Percentiles rank a stretch among this genome's conserved stretches.
Conservation (phyloP, 1,140 invertebrate genomes). For the Drosophila ercepeae region DNA sequence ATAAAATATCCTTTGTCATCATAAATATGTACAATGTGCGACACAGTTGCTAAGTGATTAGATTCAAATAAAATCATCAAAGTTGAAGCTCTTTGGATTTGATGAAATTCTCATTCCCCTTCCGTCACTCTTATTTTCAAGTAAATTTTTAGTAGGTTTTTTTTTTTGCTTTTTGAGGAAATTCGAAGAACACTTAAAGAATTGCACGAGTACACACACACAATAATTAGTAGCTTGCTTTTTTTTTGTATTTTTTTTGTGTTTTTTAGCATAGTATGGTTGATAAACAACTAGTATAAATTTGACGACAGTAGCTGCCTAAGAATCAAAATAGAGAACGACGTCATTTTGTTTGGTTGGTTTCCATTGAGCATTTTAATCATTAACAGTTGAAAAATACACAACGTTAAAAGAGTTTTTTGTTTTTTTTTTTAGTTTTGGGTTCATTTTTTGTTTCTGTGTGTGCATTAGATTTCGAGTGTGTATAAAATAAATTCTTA, state of each 20-base stretch:
- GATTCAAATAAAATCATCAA: constrained; percentile 41
- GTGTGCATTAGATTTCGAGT: constrained; percentile 63
- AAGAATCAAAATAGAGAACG: constrained; percentile 72
- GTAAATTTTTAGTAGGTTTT: constrained; percentile 16
- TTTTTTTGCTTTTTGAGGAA: constrained; percentile 28
- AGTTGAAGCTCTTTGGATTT: constrained; percentile 60
- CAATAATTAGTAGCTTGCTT: constrained; percentile 54
- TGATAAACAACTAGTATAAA: constrained; percentile 74
- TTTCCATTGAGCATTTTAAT: constrained; percentile 44
- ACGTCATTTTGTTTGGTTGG: constrained; percentile 33
- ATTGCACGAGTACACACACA: constrained; percentile 75
- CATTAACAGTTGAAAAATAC: constrained; percentile 60
- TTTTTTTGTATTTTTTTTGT: constrained; percentile 19
- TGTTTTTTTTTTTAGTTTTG: constrained; percentile 1
- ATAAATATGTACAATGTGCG: constrained; percentile 69
- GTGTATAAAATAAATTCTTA: constrained; percentile 76
- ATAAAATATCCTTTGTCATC: constrained; percentile 42
- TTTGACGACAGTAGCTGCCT: constrained; percentile 72
- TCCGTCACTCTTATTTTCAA: constrained; percentile 8
- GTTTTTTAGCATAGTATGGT: constrained; percentile 42
- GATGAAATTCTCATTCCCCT: constrained; percentile 21
- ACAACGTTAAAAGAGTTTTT: constrained; percentile 61
- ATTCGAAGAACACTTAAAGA: constrained; percentile 70
- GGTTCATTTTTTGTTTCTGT: constrained; percentile 22
- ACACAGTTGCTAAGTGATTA: constrained; percentile 36